These are phyloP conservation scores for Struthio camelus DNA, from an alignment of 2,113 vertebrate genomes.

Conservation along the genomic window DNA sequence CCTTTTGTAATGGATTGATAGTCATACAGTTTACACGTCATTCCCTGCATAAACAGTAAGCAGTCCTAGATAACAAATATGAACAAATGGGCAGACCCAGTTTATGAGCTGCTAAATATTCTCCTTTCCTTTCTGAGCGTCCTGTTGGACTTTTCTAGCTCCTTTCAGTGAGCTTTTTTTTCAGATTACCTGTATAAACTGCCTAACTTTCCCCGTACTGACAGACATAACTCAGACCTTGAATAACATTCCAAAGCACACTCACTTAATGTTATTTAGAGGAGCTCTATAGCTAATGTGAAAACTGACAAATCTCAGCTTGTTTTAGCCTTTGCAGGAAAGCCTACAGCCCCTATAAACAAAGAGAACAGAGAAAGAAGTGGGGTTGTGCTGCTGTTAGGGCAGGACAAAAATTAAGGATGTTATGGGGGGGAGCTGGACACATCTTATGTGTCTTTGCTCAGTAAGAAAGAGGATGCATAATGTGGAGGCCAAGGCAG, in stretches of 20 bases:
- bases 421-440: background rate
- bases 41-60: background rate
- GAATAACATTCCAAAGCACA: background rate
- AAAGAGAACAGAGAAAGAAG: background rate
- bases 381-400: background rate
- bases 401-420: background rate
- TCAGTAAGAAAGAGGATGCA: background rate
- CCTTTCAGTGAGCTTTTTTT: background rate
- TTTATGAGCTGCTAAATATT: background rate
- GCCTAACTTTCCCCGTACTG: fast-evolving
- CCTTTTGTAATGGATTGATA: fast-evolving
- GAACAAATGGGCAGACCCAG: background rate
- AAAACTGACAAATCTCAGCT: background rate
- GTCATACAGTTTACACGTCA: background rate
- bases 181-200: background rate
- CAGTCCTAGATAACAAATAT: background rate
- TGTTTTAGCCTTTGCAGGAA: background rate
- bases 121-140: background rate
- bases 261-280: background rate
- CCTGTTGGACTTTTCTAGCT: background rate
- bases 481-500: background rate
- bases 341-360: fast-evolving
- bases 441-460: background rate
- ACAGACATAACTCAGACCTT: background rate
- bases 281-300: background rate